Base-by-base conservation (phyloP, 2,113 vertebrate species). In the Diphyllodes magnificus region DNA sequence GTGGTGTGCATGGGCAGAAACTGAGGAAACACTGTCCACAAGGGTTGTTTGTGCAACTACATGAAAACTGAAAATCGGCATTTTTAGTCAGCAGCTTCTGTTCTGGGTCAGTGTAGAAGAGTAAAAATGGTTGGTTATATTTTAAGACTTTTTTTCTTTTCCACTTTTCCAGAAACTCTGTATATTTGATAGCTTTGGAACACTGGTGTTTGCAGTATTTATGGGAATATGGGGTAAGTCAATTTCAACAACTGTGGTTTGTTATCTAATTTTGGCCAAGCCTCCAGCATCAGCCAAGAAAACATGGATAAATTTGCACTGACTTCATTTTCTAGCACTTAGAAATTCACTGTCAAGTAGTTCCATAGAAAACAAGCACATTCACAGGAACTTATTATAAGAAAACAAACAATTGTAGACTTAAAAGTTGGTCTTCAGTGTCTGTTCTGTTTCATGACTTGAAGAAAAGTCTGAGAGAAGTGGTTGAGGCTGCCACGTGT, bases 161-260 rank as follows among this genome's bases (percentile, higher is more conserved):
- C n/a, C 25, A 13, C 96, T 56, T 97, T 98, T 96, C 79, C 96
- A 99, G 99, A 99, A 98, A 97, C 98, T 99, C 60, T 99, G 98
- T 90, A 98, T 99, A 98, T 99, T 99, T 98, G 99, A 99, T 96
- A 99, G 99, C 96, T 99, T 97, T 98, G 99, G 99, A 92, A 99
- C 99, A 3, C 96, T 99, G 90, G 96, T 99, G 61, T 99, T 99
- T 97, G 99, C 99, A 42, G 98, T 99, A 76, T 99, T 99, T 96
- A 99, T 99, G 99, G 98, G 98, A 87, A 94, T 99, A 88, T 99
- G 99, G 99, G 98, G 99, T 99, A 97, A 98, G 99, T 98, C 8
- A 2, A 73, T 91, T 92, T 88, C 31, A 76, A n/a, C 82, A 72
- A 50, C 54, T 90, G 71, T 70, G 60, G 66, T 79, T 93, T 95